A percentile compares a stretch with the other conserved stretches of the same genome.
phyloP scores from a whole-genome alignment of 2,797 vertebrate species.

The Rhynchonycteris naso region DNA sequence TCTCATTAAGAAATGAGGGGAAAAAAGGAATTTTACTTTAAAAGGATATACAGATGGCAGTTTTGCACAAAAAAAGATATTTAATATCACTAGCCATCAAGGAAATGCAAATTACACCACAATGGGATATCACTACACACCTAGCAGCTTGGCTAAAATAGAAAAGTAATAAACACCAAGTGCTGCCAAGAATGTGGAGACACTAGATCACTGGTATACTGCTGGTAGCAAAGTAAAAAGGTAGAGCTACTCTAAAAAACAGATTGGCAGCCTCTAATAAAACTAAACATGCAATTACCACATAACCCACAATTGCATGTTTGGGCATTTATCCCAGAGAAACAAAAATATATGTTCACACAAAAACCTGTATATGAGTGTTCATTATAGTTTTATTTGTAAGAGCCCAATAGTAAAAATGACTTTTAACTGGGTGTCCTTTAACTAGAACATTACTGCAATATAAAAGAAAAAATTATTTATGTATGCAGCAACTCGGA shows the following conservation, averaged over 20 bases:
- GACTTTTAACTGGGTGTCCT: not conserved
- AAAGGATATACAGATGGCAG: not conserved
- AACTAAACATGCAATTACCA: conserved; percentile 38
- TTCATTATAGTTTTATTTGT: not conserved
- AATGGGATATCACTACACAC: not conserved
- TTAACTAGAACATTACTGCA: not conserved
- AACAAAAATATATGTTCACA: conserved; percentile 42
- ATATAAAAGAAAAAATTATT: conserved; percentile 2
- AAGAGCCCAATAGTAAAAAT: conserved; percentile 5
- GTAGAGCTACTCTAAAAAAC: not conserved
- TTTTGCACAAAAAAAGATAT: not conserved
- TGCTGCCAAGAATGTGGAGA: not conserved
- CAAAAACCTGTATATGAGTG: conserved; percentile 34
- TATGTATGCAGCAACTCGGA: not conserved
- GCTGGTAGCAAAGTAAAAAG: not conserved
- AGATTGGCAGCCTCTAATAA: not conserved
- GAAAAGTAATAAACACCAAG: not conserved
- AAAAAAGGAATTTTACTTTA: not conserved
- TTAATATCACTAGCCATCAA: conserved; percentile 5
- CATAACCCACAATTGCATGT: not conserved
- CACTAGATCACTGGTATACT: not conserved
- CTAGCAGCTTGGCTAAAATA: not conserved
- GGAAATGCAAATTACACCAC: not conserved
- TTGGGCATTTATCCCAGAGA: not conserved
- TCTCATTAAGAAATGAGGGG: conserved; percentile 19